Evolutionary conservation across 2,888 invertebrate species (phyloP), one percentile per base, ranked within the genome.

Genomic region (Athalia cordata): DNA sequence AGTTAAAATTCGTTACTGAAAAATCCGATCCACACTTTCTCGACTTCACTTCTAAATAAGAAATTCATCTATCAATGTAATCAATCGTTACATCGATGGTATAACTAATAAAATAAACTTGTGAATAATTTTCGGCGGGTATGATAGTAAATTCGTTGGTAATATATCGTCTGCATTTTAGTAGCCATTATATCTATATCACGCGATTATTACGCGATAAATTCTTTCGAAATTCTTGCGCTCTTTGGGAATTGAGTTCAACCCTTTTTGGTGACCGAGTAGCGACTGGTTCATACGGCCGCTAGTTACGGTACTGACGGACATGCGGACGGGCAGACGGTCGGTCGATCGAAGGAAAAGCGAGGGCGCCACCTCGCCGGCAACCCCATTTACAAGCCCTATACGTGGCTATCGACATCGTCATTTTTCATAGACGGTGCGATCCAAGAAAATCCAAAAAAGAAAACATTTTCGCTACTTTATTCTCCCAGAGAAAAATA

Each of bases 351-450:
- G 87, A 87, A 87, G 84, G 80, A 83, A 81, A 82, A 85, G 83
- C 84, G 87, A 87, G 87, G 87, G 87, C 87, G 87, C 86, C 87
- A 87, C 87, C 83, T 87, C 83, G 82, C 85, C 83, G 85, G 78
- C 82, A 82, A 85, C 83, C 81, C 79, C 82, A 81, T 80, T 82
- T 84, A 75, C 75, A 75, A 61, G 75, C 49, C 62, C 75, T 50
- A 52, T 45, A n/a, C 64, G 64, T 62, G 75, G 13, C 3, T 75
- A 75, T 75, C 64, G 75, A 75, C 64, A 75, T 62, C 49, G 62
- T 64, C 61, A 62, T 62, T 75, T 29, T 49, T 50, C 45, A 64
- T 75, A 75, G 62, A 43, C 75, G 47, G 75, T 64, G 75, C 29
- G 29, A 52, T 75, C 29, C 75, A 75, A 75, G 15, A 49, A 52